Conservation (phyloP, 2,888 invertebrate genomes). For the Baccha elongata region DNA sequence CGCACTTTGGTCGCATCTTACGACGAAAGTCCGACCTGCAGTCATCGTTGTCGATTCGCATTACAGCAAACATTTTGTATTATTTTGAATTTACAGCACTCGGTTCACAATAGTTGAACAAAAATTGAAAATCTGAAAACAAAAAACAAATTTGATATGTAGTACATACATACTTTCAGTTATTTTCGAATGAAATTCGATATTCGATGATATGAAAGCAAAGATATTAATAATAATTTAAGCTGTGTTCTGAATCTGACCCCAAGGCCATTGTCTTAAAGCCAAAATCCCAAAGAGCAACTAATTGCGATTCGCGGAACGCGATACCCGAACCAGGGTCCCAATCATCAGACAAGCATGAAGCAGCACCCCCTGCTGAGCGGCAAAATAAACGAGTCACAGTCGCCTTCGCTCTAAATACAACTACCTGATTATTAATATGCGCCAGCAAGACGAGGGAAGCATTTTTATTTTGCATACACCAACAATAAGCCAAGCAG, state of each 20-base stretch:
- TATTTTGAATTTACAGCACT: slow-evolving; percentile 56
- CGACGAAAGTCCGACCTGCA: slow-evolving; percentile 93
- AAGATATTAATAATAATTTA: slow-evolving; percentile 37
- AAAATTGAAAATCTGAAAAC: slow-evolving; percentile 22
- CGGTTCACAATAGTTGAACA: background rate
- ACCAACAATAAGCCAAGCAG: slow-evolving; percentile 8
- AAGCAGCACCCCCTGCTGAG: slow-evolving; percentile 73
- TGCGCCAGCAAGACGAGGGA: slow-evolving; percentile 34
- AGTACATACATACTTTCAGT: slow-evolving; percentile 6
- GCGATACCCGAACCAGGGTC: slow-evolving; percentile 59
- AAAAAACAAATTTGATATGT: background rate
- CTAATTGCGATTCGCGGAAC: slow-evolving; percentile 72
- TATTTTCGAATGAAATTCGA: slow-evolving; percentile 61
- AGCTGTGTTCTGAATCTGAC: slow-evolving; percentile 37
- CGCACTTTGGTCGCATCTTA: slow-evolving; percentile 96
- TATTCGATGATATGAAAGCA: slow-evolving; percentile 49
- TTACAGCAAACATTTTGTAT: slow-evolving; percentile 93
- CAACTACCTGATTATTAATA: slow-evolving; percentile 73
- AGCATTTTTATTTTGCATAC: slow-evolving; percentile 19
- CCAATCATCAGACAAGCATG: slow-evolving; percentile 54
- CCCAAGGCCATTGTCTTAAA: slow-evolving; percentile 71
- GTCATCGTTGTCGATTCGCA: slow-evolving; percentile 94
- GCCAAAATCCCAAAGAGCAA: slow-evolving; percentile 39
- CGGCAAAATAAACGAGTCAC: slow-evolving; percentile 69
- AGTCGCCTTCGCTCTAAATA: slow-evolving; percentile 72